These are phyloP conservation scores for Hypotaenidia philippensis DNA, from an alignment of 2,797 vertebrate genomes.

Conservation along the genomic window DNA sequence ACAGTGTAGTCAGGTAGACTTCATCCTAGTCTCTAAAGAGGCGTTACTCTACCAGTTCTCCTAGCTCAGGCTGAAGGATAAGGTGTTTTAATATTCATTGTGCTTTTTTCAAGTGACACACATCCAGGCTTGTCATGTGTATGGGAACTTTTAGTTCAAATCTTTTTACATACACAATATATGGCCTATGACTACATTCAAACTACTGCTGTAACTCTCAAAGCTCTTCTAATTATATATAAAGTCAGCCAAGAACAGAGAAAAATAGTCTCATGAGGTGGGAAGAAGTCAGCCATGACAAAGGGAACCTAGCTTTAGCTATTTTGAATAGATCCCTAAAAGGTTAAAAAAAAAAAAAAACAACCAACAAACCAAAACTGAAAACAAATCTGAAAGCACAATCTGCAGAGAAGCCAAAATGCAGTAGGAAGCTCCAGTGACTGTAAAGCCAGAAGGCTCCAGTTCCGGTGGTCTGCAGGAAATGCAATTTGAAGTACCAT, in stretches of 20 bases:
- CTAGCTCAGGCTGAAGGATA: background rate
- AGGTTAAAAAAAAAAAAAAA: background rate
- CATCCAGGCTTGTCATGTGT: accelerated
- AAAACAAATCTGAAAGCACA: background rate
- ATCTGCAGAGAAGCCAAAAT: background rate
- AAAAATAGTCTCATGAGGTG: background rate
- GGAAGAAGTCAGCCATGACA: background rate
- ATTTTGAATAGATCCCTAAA: background rate
- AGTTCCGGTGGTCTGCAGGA: background rate
- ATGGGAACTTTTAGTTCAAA: background rate
- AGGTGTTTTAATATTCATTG: background rate
- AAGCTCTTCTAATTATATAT: background rate
- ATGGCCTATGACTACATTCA: background rate
- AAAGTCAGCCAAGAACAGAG: background rate
- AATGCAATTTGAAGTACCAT: background rate
- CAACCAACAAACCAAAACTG: too few relatives aligned
- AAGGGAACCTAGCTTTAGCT: background rate
- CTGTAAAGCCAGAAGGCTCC: background rate
- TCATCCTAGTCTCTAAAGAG: background rate
- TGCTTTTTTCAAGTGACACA: slow-evolving; percentile 1
- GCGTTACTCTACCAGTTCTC: accelerated
- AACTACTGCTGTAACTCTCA: background rate
- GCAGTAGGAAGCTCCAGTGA: background rate
- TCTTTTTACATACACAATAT: background rate
- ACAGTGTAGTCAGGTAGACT: accelerated